A percentile compares a stretch with the other conserved stretches of the same genome.
Conservation (phyloP, 2,888 invertebrate species). For the Erebia palarica region DNA sequence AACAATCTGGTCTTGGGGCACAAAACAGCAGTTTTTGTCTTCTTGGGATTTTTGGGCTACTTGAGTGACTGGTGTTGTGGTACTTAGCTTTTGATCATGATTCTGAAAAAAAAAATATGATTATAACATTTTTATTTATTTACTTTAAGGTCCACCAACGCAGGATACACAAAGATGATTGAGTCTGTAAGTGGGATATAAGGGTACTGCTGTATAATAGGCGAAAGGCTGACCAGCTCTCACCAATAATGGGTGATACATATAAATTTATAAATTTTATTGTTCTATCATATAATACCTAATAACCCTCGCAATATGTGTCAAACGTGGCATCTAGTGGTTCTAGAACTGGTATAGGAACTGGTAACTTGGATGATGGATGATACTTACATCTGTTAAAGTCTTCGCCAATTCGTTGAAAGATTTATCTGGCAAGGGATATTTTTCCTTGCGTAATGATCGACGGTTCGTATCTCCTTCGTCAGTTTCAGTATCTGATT, state of each 20-base stretch:
- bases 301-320: too few relatives aligned
- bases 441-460: conserved; percentile 1
- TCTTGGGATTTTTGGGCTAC: too few relatives aligned
- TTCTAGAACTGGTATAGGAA: too few relatives aligned
- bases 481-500: too few relatives aligned
- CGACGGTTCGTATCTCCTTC: too few relatives aligned
- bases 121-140: conserved; percentile 15
- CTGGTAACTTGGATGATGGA: too few relatives aligned
- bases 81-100: conserved; percentile 11
- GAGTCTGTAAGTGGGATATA: too few relatives aligned
- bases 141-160: not conserved
- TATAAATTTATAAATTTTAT: conserved; percentile 7
- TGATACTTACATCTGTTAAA: conserved; percentile 1
- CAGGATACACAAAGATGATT: too few relatives aligned
- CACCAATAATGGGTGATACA: conserved; percentile 13
- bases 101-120: conserved; percentile 12
- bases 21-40: too few relatives aligned
- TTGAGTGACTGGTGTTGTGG: conserved; percentile 15
- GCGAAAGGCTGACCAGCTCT: not conserved
- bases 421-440: conserved; percentile 10
- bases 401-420: conserved; percentile 10
- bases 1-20: conserved; percentile 7
- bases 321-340: too few relatives aligned
- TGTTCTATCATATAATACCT: too few relatives aligned
- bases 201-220: too few relatives aligned